Evolutionary conservation across 1,140 invertebrate species (phyloP), one percentile per base, ranked within the genome.

Genomic region (Drosophila mojavensis): DNA sequence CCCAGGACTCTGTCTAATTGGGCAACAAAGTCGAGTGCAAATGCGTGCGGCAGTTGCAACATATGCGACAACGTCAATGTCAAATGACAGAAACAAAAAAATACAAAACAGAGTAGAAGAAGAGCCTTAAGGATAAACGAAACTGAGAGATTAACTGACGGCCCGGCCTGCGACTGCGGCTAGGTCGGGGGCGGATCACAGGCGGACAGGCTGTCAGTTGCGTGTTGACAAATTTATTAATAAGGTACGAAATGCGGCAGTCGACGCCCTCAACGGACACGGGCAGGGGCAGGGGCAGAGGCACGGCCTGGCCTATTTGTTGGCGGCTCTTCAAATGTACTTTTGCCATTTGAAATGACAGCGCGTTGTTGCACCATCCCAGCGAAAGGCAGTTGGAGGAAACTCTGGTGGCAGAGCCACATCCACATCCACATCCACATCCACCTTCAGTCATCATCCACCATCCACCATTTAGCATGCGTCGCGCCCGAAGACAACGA

Each of bases 181-280:
- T 9, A 56, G 53, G 36, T 17, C 33, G 60, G 56, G 65, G 74
- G 81, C 78, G 78, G 69, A 83, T 78, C 74, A 50, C 81, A 82
- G 83, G 64, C 69, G 86, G 84, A 88, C 84, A 84, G 84, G 48
- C 90, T 91, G 90, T 91, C 90, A 91, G 74, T 86, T 82, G 82
- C 73, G 90, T 90, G 90, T 90, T 91, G 90, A 91, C 90, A 91
- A 91, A 91, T 91, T 91, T 91, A 91, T 91, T 91, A 91, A 91
- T 91, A 91, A 90, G 90, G 90, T 82, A 86, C 78, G 81, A 81
- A 73, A 59, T 53, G 39, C 56, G 47, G 61, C 78, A 75, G 83
- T 79, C 82, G 79, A 85, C 81, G 82, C 82, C 82, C 82, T 84
- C 75, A 86, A 81, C 67, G 63, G 74, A 63, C 79, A 59, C 17